Base-by-base conservation (phyloP, 2,888 invertebrate species). In the Frankliniella fusca region DNA sequence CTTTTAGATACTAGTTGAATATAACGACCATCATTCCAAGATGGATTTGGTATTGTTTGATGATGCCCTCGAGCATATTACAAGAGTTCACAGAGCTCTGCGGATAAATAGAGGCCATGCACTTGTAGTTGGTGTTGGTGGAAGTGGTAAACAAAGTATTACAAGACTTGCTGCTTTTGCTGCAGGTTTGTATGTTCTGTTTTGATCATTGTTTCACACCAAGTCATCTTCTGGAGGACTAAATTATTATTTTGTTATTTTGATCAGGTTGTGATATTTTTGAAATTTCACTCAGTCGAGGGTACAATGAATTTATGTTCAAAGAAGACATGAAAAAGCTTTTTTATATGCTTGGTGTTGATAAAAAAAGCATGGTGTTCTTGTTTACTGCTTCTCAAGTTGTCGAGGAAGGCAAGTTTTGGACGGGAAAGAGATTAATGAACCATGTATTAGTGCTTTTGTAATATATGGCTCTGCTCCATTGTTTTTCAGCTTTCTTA, bases 1-100 rank as follows among this genome's bases (percentile, higher is more conserved):
- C 50, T 82, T 81, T 3, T 85, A 94, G 93, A 95, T 97, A 84
- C 87, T 97, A 80, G 95, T 95, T 85, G 94, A 96, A 85, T 97
- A 94, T 88, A 95, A 94, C 87, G 96, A 96, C 85, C 91, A 91
- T 48, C 90, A 92, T 81, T 86, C 86, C 11, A 93, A 93, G 86
- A 90, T 97, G 89, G 93, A 92, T 48, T 90, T 97, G 84, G 96
- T 97, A 0, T 89, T 97, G 48, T 97, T 97, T 87, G 95, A 97
- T 86, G 97, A 97, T 87, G 97, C 96, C 79, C 88, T 97, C 81
- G 97, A 97, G 86, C 97, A 98, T 88, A 87, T 97, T 86, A 97
- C 96, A 0, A 91, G 97, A 80, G 92, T 96, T 18, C 97, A 97
- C 85, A 92, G 97, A 38, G 93, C 94, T 0, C 89, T 97, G 83